A percentile compares a stretch with the other conserved stretches of the same genome.
phyloP scores from a whole-genome alignment of 2,113 vertebrate species.

The Dendrocopos noguchii region DNA sequence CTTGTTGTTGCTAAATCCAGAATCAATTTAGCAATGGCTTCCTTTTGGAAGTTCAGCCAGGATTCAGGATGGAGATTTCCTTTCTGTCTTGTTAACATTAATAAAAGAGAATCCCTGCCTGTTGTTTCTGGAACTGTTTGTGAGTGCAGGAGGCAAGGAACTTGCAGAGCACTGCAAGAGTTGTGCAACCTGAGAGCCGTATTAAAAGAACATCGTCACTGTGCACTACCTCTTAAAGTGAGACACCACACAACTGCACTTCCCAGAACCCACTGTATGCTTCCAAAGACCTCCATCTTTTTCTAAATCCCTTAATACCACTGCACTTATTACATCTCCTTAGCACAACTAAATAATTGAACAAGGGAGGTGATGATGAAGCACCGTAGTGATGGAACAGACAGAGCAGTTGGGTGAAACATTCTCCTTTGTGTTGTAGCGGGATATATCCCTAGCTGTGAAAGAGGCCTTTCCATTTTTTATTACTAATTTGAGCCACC shows the following conservation, averaged over 20 bases:
- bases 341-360: neutral
- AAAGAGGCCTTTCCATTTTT: neutral
- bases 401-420: neutral
- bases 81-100: neutral
- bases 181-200: neutral
- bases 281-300: constrained; percentile 12
- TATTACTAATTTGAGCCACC: neutral
- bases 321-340: neutral
- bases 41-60: neutral
- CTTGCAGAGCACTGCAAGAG: neutral
- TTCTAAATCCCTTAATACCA: neutral
- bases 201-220: neutral
- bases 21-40: neutral
- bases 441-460: neutral
- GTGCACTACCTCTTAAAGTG: neutral
- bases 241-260: neutral
- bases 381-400: neutral
- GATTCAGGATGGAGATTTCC: neutral
- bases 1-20: neutral
- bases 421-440: neutral
- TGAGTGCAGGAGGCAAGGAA: neutral
- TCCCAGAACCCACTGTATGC: neutral
- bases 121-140: neutral
- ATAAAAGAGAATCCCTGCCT: neutral
- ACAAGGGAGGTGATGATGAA: neutral